Conservation (phyloP, 2,888 invertebrate species). For the Noctua pronuba region DNA sequence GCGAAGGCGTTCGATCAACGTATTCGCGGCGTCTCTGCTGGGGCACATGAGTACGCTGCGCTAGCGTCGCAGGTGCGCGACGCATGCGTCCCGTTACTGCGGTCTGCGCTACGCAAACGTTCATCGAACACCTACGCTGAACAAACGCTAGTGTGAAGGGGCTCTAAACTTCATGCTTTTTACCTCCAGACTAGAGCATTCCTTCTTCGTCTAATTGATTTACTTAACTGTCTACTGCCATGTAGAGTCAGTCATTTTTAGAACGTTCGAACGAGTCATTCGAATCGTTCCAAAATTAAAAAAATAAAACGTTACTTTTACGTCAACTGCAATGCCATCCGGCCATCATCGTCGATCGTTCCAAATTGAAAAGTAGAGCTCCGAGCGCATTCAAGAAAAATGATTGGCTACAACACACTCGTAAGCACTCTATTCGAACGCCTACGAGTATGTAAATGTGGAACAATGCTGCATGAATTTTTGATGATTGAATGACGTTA, state of each 20-base stretch:
- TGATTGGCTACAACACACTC: slow-evolving; percentile 18
- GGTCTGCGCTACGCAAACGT: no score
- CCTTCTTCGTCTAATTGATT: not conserved
- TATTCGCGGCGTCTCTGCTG: no score
- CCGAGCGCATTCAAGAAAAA: slow-evolving; percentile 21
- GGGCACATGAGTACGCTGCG: no score
- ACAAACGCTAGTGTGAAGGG: no score
- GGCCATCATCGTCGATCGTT: slow-evolving; percentile 22
- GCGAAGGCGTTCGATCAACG: no score
- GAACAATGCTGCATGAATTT: not conserved
- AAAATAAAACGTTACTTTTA: not conserved
- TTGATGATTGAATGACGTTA: not conserved
- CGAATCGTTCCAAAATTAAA: slow-evolving; percentile 11
- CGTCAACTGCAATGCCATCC: slow-evolving; percentile 6
- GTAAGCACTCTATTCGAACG: not conserved
- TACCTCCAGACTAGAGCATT: not conserved
- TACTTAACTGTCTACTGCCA: not conserved
- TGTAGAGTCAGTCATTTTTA: not conserved
- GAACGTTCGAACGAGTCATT: not conserved
- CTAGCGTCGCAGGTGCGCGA: no score
- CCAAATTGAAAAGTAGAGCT: slow-evolving; percentile 37
- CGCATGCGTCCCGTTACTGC: no score
- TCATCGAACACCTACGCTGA: no score
- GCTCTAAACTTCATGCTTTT: not conserved
- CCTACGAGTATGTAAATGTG: slow-evolving; percentile 12